Percentiles rank a stretch among this genome's conserved stretches.
Conservation (phyloP, 2,797 vertebrate species). For the Antennarius maculatus region DNA sequence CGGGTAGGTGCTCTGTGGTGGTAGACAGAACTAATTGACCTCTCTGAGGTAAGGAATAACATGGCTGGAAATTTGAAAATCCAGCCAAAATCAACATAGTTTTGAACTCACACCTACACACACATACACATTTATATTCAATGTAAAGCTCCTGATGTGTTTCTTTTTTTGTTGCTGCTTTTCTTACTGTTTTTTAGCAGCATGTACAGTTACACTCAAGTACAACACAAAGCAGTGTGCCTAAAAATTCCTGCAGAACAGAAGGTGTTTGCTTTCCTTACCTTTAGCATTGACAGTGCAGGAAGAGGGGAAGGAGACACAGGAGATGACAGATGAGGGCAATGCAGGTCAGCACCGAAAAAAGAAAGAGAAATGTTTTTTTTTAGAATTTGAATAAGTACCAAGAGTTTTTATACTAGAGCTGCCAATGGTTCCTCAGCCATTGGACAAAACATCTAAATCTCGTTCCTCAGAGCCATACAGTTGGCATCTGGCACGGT, state of each 20-base stretch:
- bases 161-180: background rate
- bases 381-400: conserved; percentile 27
- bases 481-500: background rate
- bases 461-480: background rate
- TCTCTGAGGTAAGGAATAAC: too few species aligned
- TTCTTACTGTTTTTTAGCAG: background rate
- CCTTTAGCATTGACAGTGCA: conserved; percentile 23
- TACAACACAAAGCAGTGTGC: too few species aligned
- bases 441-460: background rate
- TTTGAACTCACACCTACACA: too few species aligned
- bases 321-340: background rate
- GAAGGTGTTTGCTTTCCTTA: conserved; percentile 39
- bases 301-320: background rate
- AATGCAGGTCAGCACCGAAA: conserved; percentile 27
- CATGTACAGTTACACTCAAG: too few species aligned
- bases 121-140: too few species aligned
- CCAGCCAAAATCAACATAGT: too few species aligned
- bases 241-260: background rate
- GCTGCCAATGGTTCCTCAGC: background rate
- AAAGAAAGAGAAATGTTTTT: conserved; percentile 20
- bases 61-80: too few species aligned
- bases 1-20: too few species aligned
- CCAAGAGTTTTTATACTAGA: background rate
- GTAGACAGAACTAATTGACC: too few species aligned
- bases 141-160: background rate